phyloP scores from a whole-genome alignment of 2,113 vertebrate genomes.

The Odocoileus virginianus region DNA sequence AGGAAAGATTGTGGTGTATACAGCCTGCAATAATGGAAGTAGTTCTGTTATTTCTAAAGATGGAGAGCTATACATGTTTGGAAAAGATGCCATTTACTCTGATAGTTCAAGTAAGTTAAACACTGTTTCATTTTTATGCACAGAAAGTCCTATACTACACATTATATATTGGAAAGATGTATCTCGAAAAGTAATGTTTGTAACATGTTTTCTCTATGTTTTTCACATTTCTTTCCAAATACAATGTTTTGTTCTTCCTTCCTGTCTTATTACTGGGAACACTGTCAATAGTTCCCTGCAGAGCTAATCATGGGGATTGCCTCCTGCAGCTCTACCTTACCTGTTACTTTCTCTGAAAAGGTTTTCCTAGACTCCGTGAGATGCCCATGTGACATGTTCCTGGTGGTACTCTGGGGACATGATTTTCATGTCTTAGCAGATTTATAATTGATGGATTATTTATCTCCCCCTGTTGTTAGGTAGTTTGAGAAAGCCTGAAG shows the following conservation, averaged over 20 bases:
- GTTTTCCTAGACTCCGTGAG: neutral
- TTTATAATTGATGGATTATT: neutral
- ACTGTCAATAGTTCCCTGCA: neutral
- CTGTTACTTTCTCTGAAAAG: neutral
- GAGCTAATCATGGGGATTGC: neutral
- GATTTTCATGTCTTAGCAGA: neutral
- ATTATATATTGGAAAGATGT: neutral
- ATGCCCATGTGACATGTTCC: neutral
- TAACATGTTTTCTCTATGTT: neutral
- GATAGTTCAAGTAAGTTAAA: constrained; percentile 94
- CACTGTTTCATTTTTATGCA: neutral
- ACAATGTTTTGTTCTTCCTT: neutral
- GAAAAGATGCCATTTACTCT: constrained; percentile 99
- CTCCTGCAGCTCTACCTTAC: neutral
- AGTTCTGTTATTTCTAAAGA: constrained; percentile 98
- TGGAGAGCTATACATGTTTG: constrained; percentile 99
- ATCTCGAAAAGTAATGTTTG: neutral
- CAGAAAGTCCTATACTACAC: neutral
- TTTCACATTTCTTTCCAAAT: neutral
- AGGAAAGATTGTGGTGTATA: constrained; percentile 93
- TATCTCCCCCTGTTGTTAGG: neutral
- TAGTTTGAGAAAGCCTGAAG: neutral
- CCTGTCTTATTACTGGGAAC: neutral
- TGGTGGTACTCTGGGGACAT: neutral
- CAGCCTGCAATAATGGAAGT: constrained; percentile 98